These are phyloP conservation scores for Balanococcus diminutus DNA, from an alignment of 2,888 invertebrate species.

Conservation along the genomic window DNA sequence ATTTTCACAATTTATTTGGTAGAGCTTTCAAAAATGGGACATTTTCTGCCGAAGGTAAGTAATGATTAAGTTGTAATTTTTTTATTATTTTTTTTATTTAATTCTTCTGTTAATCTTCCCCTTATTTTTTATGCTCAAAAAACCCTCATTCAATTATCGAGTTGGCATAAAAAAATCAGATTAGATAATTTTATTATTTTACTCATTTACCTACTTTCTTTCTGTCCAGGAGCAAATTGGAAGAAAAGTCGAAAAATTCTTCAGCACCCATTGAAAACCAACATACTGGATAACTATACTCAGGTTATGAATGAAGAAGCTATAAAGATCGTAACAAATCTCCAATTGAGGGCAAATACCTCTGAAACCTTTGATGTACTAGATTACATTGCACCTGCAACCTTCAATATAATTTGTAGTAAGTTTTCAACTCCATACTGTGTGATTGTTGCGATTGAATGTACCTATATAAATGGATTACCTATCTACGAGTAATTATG, in stretches of 20 bases:
- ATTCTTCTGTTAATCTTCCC: background rate
- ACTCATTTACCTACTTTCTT: background rate
- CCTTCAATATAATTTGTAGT: background rate
- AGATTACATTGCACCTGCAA: background rate
- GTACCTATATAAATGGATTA: too few species aligned
- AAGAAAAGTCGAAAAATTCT: constrained; percentile 5
- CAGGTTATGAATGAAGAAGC: background rate
- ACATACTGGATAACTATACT: background rate
- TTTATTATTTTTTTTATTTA: background rate
- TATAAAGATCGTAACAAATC: background rate
- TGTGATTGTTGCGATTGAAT: too few species aligned
- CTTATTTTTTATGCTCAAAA: background rate
- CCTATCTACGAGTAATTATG: too few species aligned
- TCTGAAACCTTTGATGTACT: background rate
- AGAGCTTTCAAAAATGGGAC: background rate
- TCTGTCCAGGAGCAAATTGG: background rate
- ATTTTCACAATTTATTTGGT: constrained; percentile 9
- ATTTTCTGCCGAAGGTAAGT: background rate
- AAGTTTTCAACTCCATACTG: background rate
- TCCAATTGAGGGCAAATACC: background rate
- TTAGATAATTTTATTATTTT: too few species aligned
- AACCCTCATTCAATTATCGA: too few species aligned
- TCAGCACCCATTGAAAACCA: background rate
- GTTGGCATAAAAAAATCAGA: too few species aligned
- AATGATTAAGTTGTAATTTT: too few species aligned